phyloP scores from a whole-genome alignment of 2,888 invertebrate species.

The Corythucha ciliata region DNA sequence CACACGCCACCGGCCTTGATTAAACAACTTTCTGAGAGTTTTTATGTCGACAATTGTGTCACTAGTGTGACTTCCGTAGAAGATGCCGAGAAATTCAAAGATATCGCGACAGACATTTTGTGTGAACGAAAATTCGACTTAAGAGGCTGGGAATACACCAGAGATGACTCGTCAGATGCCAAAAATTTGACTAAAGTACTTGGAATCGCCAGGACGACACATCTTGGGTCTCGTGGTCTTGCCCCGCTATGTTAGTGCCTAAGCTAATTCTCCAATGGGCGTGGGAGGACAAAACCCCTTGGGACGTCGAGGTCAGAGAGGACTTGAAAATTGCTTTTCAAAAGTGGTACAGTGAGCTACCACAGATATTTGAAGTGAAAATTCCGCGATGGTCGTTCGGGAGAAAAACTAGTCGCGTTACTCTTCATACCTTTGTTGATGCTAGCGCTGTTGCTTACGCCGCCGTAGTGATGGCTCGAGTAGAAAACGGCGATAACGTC shows the following conservation, averaged over 20 bases:
- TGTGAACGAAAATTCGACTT: no score
- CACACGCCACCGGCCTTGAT: no score
- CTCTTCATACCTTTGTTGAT: constrained; percentile 37
- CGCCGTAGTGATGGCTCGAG: constrained; percentile 34
- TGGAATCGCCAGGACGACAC: no score
- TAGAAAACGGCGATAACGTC: constrained; percentile 23
- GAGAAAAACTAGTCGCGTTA: background rate
- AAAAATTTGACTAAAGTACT: no score
- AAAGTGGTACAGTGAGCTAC: constrained; percentile 4
- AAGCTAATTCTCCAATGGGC: constrained; percentile 33
- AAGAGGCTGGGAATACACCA: no score
- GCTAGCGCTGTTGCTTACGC: constrained; percentile 37
- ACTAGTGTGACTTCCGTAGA: no score
- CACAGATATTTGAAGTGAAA: background rate
- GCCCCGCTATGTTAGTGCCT: constrained; percentile 29
- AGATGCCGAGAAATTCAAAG: no score
- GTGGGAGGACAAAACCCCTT: constrained; percentile 15
- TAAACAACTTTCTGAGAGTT: no score
- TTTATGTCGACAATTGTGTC: no score
- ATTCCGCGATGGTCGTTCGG: background rate
- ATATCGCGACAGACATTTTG: no score
- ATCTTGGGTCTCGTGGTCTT: no score
- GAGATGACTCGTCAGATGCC: no score
- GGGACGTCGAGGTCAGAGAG: constrained; percentile 10
- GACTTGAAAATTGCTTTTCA: background rate